phyloP scores from a whole-genome alignment of 2,113 vertebrate species.

The Channa maculata region DNA sequence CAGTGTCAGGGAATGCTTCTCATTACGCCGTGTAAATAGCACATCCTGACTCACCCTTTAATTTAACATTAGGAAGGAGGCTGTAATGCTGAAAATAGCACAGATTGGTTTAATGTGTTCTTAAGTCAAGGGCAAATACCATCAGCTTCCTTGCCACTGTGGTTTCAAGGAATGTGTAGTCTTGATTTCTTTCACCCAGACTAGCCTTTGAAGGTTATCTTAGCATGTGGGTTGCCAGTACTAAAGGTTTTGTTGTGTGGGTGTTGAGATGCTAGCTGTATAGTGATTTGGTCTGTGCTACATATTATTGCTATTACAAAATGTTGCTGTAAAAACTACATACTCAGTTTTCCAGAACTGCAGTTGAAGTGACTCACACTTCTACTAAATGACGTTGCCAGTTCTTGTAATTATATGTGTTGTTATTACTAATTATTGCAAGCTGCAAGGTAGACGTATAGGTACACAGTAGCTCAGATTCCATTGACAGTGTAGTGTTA shows the following conservation, averaged over 20 bases:
- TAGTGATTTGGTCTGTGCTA: too few relatives aligned
- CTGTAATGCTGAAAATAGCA: conserved; percentile 72
- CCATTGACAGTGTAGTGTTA: too few relatives aligned
- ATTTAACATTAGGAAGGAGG: conserved; percentile 60
- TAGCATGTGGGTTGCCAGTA: conserved; percentile 20
- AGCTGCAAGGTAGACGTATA: too few relatives aligned
- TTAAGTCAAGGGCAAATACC: conserved; percentile 29
- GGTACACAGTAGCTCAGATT: too few relatives aligned
- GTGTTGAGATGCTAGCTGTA: neutral
- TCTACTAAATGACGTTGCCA: too few relatives aligned
- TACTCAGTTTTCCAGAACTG: too few relatives aligned
- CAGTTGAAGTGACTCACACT: too few relatives aligned
- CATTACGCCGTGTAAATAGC: conserved; percentile 67
- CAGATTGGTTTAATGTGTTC: conserved; percentile 44
- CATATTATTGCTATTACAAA: too few relatives aligned
- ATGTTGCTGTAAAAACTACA: too few relatives aligned
- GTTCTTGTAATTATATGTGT: too few relatives aligned
- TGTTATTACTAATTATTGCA: too few relatives aligned
- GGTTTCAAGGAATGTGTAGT: conserved; percentile 61
- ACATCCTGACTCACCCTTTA: conserved; percentile 68
- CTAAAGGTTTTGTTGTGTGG: neutral
- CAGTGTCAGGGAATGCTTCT: conserved; percentile 62
- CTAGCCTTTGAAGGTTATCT: conserved; percentile 56
- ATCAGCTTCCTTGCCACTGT: conserved; percentile 36
- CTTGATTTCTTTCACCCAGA: conserved; percentile 35